phyloP scores from a whole-genome alignment of 2,888 invertebrate genomes.

The Saturnia japonica region DNA sequence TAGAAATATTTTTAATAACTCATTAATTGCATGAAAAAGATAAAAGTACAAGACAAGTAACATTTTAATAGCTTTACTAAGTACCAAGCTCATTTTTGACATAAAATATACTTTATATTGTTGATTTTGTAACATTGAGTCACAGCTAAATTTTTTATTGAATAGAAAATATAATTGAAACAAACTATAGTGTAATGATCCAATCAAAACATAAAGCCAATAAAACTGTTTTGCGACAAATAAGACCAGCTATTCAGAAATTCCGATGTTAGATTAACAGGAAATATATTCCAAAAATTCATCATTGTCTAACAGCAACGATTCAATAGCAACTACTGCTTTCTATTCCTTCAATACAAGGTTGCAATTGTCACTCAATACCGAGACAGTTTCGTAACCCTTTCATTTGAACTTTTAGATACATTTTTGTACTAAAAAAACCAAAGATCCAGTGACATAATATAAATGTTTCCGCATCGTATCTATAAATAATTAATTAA shows the following conservation, averaged over 20 bases:
- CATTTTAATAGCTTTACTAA: slow-evolving; percentile 18
- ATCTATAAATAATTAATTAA: slow-evolving; percentile 76
- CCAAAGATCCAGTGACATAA: slow-evolving; percentile 71
- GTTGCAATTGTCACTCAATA: slow-evolving; percentile 73
- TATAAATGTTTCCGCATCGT: slow-evolving; percentile 70
- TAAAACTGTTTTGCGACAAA: not conserved
- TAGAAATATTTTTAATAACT: not conserved
- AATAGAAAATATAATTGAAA: not conserved
- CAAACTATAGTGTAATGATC: not conserved
- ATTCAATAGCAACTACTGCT: slow-evolving; percentile 63
- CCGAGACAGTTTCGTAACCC: slow-evolving; percentile 72
- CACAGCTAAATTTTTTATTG: not conserved
- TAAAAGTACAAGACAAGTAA: slow-evolving; percentile 1
- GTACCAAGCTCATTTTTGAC: slow-evolving; percentile 18
- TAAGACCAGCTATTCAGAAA: not conserved
- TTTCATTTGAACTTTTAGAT: slow-evolving; percentile 64
- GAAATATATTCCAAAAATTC: slow-evolving; percentile 33
- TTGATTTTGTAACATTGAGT: not conserved
- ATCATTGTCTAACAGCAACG: slow-evolving; percentile 58
- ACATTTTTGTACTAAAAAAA: slow-evolving; percentile 68
- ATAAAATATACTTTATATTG: not conserved
- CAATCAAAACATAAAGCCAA: not conserved
- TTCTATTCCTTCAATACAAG: slow-evolving; percentile 73
- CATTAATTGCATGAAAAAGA: slow-evolving; percentile 8
- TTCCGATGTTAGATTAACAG: slow-evolving; percentile 15